Percentiles rank a stretch among this genome's conserved stretches.
Conservation (phyloP, 2,797 vertebrate species). For the Amniataba percoides region DNA sequence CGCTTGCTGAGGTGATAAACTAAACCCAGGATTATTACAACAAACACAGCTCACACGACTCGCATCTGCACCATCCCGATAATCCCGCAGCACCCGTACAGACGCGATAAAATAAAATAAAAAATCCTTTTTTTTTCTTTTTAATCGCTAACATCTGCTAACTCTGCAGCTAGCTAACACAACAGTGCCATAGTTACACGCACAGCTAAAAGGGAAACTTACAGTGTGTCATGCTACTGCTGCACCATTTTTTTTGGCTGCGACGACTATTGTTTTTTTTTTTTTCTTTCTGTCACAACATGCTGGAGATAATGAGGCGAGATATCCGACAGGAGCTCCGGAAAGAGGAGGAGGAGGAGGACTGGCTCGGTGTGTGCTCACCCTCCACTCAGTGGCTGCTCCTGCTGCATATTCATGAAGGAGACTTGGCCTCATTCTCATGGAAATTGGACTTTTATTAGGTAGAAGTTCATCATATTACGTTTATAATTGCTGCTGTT, state of each 20-base stretch:
- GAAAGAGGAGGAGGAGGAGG: slow-evolving; percentile 9
- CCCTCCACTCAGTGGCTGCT: not conserved
- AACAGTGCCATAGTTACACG: slow-evolving; percentile 36
- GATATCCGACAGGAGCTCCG: slow-evolving; percentile 26
- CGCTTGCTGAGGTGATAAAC: not conserved
- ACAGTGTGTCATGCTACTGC: slow-evolving; percentile 76
- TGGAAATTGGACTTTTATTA: not conserved
- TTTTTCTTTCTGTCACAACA: slow-evolving; percentile 45
- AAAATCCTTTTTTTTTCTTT: not conserved
- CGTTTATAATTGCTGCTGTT: not conserved
- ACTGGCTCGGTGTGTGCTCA: slow-evolving; percentile 37
- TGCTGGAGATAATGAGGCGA: slow-evolving; percentile 41
- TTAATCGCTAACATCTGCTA: slow-evolving; percentile 8
- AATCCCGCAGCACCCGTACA: not conserved
- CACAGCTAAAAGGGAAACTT: slow-evolving; percentile 45
- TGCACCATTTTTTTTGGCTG: slow-evolving; percentile 81
- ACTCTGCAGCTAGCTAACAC: slow-evolving; percentile 54
- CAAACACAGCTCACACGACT: not conserved
- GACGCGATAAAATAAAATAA: not conserved
- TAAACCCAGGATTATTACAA: not conserved
- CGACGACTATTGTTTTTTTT: slow-evolving; percentile 47
- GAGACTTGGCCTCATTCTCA: not conserved
- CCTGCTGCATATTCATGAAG: slow-evolving; percentile 19
- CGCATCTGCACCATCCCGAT: not conserved
- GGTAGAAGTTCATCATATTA: too few relatives aligned